phyloP scores from a whole-genome alignment of 2,888 invertebrate genomes.

The Pachycephus smyrnensis region DNA sequence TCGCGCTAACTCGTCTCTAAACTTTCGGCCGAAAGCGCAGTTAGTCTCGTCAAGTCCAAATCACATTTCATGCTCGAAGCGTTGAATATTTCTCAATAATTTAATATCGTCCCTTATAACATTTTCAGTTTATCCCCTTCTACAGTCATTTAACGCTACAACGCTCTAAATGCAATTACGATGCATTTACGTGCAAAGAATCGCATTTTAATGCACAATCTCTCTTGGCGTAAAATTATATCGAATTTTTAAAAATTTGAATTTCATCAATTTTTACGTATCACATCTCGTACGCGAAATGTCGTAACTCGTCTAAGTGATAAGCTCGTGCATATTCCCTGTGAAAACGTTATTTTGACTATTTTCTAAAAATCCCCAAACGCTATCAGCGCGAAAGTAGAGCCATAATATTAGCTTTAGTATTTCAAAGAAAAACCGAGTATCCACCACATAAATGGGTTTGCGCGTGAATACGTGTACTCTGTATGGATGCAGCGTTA shows the following conservation, averaged over 20 bases:
- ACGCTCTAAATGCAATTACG: no score
- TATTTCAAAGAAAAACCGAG: neutral
- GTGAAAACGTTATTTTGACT: neutral
- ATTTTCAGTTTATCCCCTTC: neutral
- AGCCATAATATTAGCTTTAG: neutral
- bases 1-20: neutral
- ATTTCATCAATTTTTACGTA: neutral
- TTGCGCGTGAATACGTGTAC: neutral
- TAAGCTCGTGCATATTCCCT: neutral
- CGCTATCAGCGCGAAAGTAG: neutral
- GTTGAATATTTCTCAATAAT: neutral
- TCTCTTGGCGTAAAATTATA: neutral
- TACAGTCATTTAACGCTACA: no score
- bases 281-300: neutral
- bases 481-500: neutral
- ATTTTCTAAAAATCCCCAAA: neutral
- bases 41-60: neutral
- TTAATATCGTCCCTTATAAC: neutral
- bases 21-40: neutral
- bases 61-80: neutral
- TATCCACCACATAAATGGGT: neutral
- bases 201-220: neutral
- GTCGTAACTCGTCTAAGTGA: neutral
- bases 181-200: neutral
- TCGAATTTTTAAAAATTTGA: neutral